phyloP scores from a whole-genome alignment of 2,797 vertebrate genomes.

The Pseudochirops corinnae region DNA sequence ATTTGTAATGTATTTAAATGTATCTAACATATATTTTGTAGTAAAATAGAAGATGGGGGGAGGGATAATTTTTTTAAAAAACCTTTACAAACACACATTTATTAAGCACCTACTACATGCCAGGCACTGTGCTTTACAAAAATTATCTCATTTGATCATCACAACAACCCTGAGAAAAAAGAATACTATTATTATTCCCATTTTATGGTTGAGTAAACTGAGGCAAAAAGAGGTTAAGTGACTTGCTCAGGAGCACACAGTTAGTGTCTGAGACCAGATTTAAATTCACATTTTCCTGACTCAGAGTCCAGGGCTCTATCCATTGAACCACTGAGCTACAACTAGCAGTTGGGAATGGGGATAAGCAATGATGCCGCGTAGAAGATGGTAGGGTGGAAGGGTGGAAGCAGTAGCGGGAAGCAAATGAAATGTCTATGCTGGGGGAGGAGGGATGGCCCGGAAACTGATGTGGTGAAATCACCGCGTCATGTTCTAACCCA shows the following conservation, averaged over 20 bases:
- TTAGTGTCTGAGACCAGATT: background rate
- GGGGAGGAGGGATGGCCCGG: background rate
- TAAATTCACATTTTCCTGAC: background rate
- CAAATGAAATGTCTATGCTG: background rate
- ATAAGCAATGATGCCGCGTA: background rate
- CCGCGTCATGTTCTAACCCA: background rate
- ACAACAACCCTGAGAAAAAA: background rate
- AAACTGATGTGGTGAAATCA: background rate
- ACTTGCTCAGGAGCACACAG: background rate
- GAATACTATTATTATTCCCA: background rate
- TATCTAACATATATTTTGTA: background rate
- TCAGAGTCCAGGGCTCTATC: background rate
- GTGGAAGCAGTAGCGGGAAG: background rate
- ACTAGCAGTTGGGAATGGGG: background rate
- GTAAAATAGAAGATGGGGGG: background rate
- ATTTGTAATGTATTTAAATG: too few species aligned
- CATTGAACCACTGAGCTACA: background rate
- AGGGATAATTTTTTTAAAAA: background rate
- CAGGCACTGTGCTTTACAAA: background rate
- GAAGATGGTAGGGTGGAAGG: background rate
- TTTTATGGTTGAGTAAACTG: background rate
- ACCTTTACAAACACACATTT: background rate
- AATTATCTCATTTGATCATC: background rate
- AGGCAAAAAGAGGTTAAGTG: background rate
- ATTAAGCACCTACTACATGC: background rate